phyloP scores from a whole-genome alignment of 1,140 invertebrate species.

The Nasonia giraulti region DNA sequence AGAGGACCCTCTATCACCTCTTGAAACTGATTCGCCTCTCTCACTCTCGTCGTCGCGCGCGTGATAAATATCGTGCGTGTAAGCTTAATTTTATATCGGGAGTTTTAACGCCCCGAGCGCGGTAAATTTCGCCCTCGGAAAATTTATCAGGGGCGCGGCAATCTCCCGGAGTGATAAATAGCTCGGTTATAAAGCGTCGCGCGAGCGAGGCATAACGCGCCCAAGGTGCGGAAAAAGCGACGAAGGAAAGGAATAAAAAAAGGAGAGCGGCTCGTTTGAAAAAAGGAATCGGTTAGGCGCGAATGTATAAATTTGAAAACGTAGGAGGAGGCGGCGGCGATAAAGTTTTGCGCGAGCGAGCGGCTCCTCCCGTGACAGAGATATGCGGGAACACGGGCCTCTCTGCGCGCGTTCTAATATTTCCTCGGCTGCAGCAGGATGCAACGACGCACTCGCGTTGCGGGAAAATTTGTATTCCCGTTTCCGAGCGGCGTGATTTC shows the following conservation, averaged over 20 bases:
- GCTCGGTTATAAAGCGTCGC: constrained; percentile 14
- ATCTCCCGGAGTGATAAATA: constrained; percentile 26
- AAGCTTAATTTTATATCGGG: constrained; percentile 43
- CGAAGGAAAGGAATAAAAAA: not conserved
- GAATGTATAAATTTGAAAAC: constrained; percentile 37
- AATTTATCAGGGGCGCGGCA: constrained; percentile 36
- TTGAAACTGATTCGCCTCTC: constrained; percentile 3
- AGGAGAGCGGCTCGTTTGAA: not conserved
- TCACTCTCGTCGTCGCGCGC: not conserved
- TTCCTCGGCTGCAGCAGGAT: not conserved
- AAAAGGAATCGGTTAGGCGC: constrained; percentile 37
- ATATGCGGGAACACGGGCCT: not conserved
- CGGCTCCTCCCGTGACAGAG: not conserved
- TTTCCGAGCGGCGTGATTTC: not conserved
- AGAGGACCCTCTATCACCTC: not conserved
- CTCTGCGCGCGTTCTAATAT: constrained; percentile 19
- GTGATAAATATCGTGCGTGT: constrained; percentile 26
- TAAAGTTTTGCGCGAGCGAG: not conserved
- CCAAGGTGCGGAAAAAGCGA: not conserved
- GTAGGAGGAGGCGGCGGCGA: not conserved
- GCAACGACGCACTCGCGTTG: not conserved
- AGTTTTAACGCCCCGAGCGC: not conserved
- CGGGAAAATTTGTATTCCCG: not conserved
- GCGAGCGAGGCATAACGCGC: not conserved
- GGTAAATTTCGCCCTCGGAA: constrained; percentile 26